Evolutionary conservation across 2,113 vertebrate genomes (phyloP).

Genomic region (Rhinoderma darwinii): DNA sequence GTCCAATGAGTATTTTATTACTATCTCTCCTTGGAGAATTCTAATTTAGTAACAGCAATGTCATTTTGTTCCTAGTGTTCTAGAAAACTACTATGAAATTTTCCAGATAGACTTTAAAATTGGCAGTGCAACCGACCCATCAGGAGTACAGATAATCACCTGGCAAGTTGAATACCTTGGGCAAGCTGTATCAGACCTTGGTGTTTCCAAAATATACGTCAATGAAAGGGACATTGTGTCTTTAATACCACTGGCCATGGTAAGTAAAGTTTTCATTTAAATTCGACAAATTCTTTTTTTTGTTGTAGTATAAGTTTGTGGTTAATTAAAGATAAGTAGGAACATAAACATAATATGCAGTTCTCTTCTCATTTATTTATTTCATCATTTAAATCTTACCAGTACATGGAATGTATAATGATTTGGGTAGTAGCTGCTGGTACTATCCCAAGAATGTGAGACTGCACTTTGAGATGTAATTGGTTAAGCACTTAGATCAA

Average conservation of each 20-base stretch:
- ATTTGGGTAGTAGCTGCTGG: neutral
- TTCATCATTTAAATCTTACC: neutral
- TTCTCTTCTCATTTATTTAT: conserved; percentile 9
- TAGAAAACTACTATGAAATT: conserved; percentile 76
- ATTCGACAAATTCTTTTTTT: neutral
- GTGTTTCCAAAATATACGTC: conserved; percentile 86
- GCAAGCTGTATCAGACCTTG: conserved; percentile 72
- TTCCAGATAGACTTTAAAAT: conserved; percentile 91
- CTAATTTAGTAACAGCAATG: neutral
- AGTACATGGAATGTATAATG: neutral
- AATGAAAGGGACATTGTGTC: conserved; percentile 85
- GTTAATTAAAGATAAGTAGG: neutral
- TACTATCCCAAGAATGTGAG: conserved; percentile 31
- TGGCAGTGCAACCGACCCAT: conserved; percentile 76
- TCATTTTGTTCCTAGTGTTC: conserved; percentile 62
- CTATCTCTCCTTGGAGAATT: neutral
- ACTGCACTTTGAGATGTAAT: conserved; percentile 43
- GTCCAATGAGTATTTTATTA: neutral
- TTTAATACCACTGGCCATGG: conserved; percentile 88
- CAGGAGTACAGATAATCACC: conserved; percentile 84
- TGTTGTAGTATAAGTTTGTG: neutral
- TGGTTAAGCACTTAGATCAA: conserved; percentile 54
- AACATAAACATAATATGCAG: neutral
- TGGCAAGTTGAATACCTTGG: conserved; percentile 90
- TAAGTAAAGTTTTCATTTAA: conserved; percentile 68